These are phyloP conservation scores for Drosophila siamana DNA, from an alignment of 2,888 invertebrate species.

Conservation along the genomic window DNA sequence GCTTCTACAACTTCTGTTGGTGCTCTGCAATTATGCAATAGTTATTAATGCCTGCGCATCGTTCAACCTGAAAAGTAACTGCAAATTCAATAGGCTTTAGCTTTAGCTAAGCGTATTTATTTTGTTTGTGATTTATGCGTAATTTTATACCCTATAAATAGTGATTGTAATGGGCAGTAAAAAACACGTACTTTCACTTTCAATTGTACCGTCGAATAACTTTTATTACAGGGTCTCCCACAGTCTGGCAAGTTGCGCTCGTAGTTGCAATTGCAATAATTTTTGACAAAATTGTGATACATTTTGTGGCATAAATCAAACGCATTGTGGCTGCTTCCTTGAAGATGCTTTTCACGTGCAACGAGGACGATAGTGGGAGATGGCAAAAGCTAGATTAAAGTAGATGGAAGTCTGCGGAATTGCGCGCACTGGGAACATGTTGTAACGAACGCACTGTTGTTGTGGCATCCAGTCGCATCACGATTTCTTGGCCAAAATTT, in stretches of 20 bases:
- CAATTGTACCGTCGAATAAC: background rate
- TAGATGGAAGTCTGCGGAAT: conserved; percentile 1
- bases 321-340: conserved; percentile 67
- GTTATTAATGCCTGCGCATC: background rate
- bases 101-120: too few relatives aligned
- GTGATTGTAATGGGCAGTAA: background rate
- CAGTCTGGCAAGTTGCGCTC: background rate
- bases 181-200: background rate
- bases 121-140: background rate
- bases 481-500: conserved; percentile 71
- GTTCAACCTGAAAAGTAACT: too few relatives aligned
- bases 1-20: background rate
- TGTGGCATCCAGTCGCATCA: conserved; percentile 56
- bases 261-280: conserved; percentile 7
- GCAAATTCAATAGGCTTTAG: too few relatives aligned
- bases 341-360: conserved; percentile 34
- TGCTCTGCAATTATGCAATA: background rate
- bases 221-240: background rate
- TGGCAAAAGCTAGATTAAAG: conserved; percentile 19
- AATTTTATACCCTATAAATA: background rate
- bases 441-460: conserved; percentile 66
- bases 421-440: conserved; percentile 36
- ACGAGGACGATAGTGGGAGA: conserved; percentile 35
- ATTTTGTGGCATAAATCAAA: conserved; percentile 68
- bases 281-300: conserved; percentile 44